phyloP scores from a whole-genome alignment of 1,140 invertebrate species.

The Ridgeia piscesae region DNA sequence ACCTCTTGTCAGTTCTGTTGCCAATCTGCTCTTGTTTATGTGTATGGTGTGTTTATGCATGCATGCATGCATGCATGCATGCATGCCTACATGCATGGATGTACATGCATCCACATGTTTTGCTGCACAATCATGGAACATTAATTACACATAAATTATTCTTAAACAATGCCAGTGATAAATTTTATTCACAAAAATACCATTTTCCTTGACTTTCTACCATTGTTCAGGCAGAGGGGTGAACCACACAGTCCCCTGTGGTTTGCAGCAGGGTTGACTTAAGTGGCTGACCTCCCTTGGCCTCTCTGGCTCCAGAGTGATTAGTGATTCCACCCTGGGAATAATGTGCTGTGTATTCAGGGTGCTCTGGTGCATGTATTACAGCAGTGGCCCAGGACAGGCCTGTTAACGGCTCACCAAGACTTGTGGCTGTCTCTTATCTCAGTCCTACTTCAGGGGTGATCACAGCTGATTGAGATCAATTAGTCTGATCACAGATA shows the following conservation, averaged over 20 bases:
- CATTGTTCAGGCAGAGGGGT: not conserved
- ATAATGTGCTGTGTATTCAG: not conserved
- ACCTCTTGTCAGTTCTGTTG: not conserved
- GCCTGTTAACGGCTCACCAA: too few relatives aligned
- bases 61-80: too few relatives aligned
- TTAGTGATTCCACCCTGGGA: too few relatives aligned
- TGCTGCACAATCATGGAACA: too few relatives aligned
- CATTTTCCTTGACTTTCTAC: not conserved
- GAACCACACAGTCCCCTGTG: not conserved
- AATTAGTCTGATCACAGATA: not conserved
- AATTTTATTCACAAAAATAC: not conserved
- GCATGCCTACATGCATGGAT: too few relatives aligned
- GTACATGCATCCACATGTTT: too few relatives aligned
- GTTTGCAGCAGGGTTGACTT: not conserved
- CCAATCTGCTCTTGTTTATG: too few relatives aligned
- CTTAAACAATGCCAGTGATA: too few relatives aligned
- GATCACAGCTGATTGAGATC: not conserved
- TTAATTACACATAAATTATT: too few relatives aligned
- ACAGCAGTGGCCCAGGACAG: not conserved
- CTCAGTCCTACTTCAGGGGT: not conserved
- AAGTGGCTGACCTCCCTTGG: not conserved
- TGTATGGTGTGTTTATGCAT: too few relatives aligned
- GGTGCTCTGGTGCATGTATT: not conserved
- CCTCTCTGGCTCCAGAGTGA: not conserved
- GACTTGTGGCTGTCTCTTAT: not conserved